These are phyloP conservation scores for Falco rusticolus DNA, from an alignment of 2,797 vertebrate genomes.

Conservation along the genomic window DNA sequence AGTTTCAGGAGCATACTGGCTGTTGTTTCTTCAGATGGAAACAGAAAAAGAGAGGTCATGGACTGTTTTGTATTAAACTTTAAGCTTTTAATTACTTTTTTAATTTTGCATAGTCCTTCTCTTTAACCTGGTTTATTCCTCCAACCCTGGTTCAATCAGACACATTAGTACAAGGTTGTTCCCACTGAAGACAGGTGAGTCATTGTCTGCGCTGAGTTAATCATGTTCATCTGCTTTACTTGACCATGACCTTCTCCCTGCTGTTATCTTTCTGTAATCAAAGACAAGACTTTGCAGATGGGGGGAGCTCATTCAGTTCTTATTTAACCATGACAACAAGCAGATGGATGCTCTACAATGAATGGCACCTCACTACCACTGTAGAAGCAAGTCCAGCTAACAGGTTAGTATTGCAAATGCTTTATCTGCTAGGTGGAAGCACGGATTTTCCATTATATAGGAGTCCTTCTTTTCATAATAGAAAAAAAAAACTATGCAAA, in stretches of 20 bases:
- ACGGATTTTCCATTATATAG: not conserved
- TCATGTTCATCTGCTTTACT: not conserved
- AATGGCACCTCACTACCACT: not conserved
- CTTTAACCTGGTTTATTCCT: not conserved
- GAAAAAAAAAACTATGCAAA: not conserved
- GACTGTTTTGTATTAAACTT: not conserved
- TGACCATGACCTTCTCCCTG: conserved; percentile 4
- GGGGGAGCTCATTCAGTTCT: not conserved
- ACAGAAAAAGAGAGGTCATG: not conserved
- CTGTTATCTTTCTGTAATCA: not conserved
- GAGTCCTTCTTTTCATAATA: not conserved
- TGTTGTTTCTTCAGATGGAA: not conserved
- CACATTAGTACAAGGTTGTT: not conserved
- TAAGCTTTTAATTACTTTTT: not conserved
- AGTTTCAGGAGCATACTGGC: not conserved
- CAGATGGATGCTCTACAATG: not conserved
- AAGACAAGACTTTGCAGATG: not conserved
- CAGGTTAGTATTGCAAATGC: not conserved
- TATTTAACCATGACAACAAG: not conserved
- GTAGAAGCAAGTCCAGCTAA: not conserved
- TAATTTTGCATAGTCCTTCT: not conserved
- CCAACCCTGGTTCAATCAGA: not conserved
- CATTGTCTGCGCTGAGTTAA: not conserved
- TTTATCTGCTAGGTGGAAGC: not conserved
- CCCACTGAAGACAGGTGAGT: not conserved